Evolutionary conservation across 1,140 invertebrate species (phyloP).

Genomic region (Euwallacea similis): DNA sequence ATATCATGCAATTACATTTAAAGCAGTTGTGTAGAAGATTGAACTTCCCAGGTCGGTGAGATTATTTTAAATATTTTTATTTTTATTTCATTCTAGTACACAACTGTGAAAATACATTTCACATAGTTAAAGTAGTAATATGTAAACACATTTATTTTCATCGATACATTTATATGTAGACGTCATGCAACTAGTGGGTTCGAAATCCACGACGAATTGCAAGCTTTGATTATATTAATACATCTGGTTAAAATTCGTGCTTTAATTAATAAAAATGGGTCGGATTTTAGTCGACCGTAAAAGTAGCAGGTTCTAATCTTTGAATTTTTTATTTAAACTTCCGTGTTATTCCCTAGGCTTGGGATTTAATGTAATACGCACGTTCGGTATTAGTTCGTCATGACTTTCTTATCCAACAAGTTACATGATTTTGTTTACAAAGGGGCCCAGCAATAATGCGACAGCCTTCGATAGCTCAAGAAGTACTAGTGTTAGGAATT

Average conservation of each 20-base stretch:
- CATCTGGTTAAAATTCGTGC: not conserved
- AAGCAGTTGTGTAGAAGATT: conserved; percentile 18
- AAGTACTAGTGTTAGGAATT: no score
- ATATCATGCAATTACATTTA: conserved; percentile 35
- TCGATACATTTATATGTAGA: no score
- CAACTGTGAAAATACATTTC: conserved; percentile 33
- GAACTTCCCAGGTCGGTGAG: not conserved
- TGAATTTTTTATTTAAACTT: not conserved
- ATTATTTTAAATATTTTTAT: not conserved
- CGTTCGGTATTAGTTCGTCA: no score
- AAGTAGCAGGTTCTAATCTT: no score
- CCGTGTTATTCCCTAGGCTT: not conserved
- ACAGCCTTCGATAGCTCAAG: no score
- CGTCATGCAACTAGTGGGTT: no score
- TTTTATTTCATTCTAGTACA: conserved; percentile 14
- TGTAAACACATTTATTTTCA: conserved; percentile 20
- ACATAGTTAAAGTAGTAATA: conserved; percentile 13
- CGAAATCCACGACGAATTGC: no score
- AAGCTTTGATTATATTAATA: not conserved
- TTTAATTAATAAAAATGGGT: not conserved
- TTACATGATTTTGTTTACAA: no score
- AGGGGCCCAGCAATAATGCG: no score
- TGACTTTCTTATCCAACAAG: no score
- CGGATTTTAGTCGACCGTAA: no score
- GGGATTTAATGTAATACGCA: no score